Evolutionary conservation across 2,113 vertebrate species (phyloP), one percentile per base, ranked within the genome.

Genomic region (Muscicapa adusta): DNA sequence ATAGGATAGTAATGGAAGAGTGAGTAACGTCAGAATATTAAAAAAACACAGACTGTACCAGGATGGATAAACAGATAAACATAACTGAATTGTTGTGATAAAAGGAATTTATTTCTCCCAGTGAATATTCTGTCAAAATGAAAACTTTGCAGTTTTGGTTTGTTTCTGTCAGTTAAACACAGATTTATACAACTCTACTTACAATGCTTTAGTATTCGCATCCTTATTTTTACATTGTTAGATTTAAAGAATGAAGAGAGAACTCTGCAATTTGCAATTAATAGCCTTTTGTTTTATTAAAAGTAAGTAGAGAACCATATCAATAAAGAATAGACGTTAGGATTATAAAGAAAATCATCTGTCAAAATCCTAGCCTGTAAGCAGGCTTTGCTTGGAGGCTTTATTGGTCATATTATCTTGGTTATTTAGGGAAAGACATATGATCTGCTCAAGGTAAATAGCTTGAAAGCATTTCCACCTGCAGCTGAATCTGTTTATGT

Each of bases 401-500:
- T 96, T 93, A 93, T 94, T 94, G 36, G 63, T 50, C 20, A 14
- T 82, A 56, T 91, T 94, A 93, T 77, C 66, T 76, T 45, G 43
- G 56, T 85, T 91, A 76, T 91, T 95, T 91, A 96, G 63, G 76
- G 79, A 77, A 94, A 94, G 89, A 93, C 61, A 78, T 87, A 78
- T 58, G 68, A 94, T 93, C 79, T 89, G 86, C 83, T 95, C 71
- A 92, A 92, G 94, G 92, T 96, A 95, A 94, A 95, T 93, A 94
- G 71, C 82, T 94, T 96, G 92, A 97, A 97, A 96, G 83, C 90
- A 79, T 96, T 96, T 96, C 60, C n/a, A 96, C 83, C 89, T 95
- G 88, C 91, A 93, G 74, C 85, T 91, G 85, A 93, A 89, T 93
- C 40, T 94, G 56, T 89, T 93, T 96, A 88, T 67, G 71, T 70